A percentile compares a stretch with the other conserved stretches of the same genome.
These are phyloP conservation scores for Chydorus sphaericus DNA, from an alignment of 2,888 invertebrate genomes.

Conservation along the genomic window DNA sequence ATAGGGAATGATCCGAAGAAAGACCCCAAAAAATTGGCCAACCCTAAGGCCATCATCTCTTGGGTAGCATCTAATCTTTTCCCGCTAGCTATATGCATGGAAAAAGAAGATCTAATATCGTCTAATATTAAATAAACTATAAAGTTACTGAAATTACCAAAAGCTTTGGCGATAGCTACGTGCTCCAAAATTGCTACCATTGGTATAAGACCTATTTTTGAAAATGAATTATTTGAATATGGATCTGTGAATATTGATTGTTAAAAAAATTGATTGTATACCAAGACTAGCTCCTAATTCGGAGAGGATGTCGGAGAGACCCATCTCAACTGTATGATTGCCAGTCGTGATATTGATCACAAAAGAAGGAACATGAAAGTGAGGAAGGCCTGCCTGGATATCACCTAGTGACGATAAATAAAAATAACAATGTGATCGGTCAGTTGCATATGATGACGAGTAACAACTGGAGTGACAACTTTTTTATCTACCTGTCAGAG, in stretches of 20 bases:
- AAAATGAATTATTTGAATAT: no score
- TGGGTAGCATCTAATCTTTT: slow-evolving; percentile 30
- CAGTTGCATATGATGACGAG: not conserved
- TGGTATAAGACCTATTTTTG: slow-evolving; percentile 40
- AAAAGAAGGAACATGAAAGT: not conserved
- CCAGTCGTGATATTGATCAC: not conserved
- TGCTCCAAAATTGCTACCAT: slow-evolving; percentile 82
- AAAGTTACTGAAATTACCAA: slow-evolving; percentile 55
- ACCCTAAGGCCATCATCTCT: slow-evolving; percentile 33
- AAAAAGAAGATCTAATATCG: no score
- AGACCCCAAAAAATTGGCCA: slow-evolving; percentile 32
- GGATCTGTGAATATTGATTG: no score
- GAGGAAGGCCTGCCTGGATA: not conserved
- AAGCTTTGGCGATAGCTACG: slow-evolving; percentile 90
- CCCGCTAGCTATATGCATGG: slow-evolving; percentile 8
- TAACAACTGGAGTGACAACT: not conserved
- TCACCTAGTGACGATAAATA: no score
- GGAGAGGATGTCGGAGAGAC: slow-evolving; percentile 2
- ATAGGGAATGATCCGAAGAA: slow-evolving; percentile 34
- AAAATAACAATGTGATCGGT: no score
- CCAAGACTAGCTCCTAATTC: slow-evolving; percentile 13
- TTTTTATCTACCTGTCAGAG: slow-evolving; percentile 40
- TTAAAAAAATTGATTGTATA: no score
- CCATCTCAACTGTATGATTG: not conserved
- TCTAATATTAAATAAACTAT: no score